A percentile compares a stretch with the other conserved stretches of the same genome.
These are phyloP conservation scores for Hymenochirus boettgeri DNA, from an alignment of 2,113 vertebrate species.

Conservation along the genomic window DNA sequence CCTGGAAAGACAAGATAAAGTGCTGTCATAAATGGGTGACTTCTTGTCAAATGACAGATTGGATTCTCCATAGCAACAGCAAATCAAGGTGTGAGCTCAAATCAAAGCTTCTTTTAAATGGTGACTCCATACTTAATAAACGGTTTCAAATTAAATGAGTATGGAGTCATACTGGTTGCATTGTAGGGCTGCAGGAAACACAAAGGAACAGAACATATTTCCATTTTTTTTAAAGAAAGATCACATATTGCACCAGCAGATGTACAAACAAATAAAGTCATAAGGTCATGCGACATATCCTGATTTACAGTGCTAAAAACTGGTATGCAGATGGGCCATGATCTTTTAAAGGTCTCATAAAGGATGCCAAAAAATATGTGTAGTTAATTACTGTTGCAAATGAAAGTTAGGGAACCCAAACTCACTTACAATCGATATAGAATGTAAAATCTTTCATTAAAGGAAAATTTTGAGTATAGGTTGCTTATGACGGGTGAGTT, in stretches of 20 bases:
- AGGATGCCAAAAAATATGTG: too few relatives aligned
- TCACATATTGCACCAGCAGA: slow-evolving; percentile 73
- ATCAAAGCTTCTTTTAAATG: slow-evolving; percentile 84
- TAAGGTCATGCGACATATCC: slow-evolving; percentile 65
- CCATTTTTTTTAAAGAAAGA: slow-evolving; percentile 66
- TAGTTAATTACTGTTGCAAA: too few relatives aligned
- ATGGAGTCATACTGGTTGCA: slow-evolving; percentile 75
- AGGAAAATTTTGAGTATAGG: too few relatives aligned
- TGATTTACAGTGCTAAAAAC: slow-evolving; percentile 64
- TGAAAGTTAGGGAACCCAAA: too few relatives aligned
- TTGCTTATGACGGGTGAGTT: too few relatives aligned
- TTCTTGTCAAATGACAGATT: slow-evolving; percentile 88
- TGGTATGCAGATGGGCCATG: slow-evolving; percentile 63
- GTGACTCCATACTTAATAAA: slow-evolving; percentile 80
- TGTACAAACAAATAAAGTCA: slow-evolving; percentile 73
- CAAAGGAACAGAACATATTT: slow-evolving; percentile 53
- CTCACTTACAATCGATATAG: too few relatives aligned
- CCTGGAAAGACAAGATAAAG: slow-evolving; percentile 87
- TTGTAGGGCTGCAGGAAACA: slow-evolving; percentile 61
- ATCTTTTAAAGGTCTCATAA: slow-evolving; percentile 63
- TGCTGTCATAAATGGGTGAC: slow-evolving; percentile 85
- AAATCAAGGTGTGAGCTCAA: slow-evolving; percentile 82
- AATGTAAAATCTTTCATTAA: too few relatives aligned
- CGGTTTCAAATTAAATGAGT: slow-evolving; percentile 80
- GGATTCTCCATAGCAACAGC: slow-evolving; percentile 85